These are phyloP conservation scores for Stomatorhinus ivindoensis DNA, from an alignment of 2,113 vertebrate genomes.

Conservation along the genomic window DNA sequence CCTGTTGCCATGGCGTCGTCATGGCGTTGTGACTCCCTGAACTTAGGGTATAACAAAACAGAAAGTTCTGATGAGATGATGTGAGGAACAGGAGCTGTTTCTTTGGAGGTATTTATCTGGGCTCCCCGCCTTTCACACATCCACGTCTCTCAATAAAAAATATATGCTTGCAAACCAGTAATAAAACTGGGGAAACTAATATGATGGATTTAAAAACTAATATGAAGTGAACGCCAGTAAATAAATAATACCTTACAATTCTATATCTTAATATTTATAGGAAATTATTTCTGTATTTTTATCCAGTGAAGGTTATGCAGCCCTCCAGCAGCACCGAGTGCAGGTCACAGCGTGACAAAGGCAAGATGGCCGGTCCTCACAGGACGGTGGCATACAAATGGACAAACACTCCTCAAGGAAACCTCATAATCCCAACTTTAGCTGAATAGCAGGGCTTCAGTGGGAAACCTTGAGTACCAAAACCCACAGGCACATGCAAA, in stretches of 20 bases:
- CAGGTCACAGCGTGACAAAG: not conserved
- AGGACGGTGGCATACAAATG: not conserved
- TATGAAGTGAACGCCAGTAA: not conserved
- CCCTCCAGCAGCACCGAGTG: not conserved
- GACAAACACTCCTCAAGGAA: not conserved
- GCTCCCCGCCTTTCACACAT: not conserved
- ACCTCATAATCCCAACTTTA: not conserved
- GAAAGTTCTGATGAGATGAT: not conserved
- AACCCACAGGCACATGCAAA: not conserved
- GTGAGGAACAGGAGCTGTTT: not conserved
- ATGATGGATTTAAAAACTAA: not conserved
- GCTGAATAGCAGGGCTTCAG: not conserved
- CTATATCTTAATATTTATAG: not conserved
- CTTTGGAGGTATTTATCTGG: not conserved
- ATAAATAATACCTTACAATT: not conserved
- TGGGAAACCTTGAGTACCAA: not conserved
- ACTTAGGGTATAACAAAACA: not conserved
- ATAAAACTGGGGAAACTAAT: not conserved
- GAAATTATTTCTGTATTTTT: not conserved
- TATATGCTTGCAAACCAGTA: not conserved
- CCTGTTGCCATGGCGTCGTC: too few relatives aligned
- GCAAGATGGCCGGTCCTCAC: not conserved
- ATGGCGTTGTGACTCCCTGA: not conserved
- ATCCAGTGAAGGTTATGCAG: not conserved
- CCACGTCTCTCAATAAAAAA: not conserved